Evolutionary conservation across 1,140 invertebrate species (phyloP), one percentile per base, ranked within the genome.

Genomic region (Scaptomyza pallida): DNA sequence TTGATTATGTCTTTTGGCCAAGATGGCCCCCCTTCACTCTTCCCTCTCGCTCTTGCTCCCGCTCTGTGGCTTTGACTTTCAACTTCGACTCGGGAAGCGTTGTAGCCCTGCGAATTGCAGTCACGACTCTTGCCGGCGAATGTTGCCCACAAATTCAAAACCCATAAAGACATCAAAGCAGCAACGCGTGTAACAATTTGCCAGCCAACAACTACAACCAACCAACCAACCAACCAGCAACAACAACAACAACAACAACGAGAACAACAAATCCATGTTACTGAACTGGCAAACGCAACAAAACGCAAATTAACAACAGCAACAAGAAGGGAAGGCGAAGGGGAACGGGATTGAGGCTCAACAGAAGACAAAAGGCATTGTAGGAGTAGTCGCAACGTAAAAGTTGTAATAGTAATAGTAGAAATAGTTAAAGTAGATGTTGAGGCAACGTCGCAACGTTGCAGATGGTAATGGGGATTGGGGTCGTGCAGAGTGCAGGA

Each of bases 151-250:
- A 88, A 86, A 86, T 85, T 81, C 82, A 85, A 88, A 86, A 86
- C 82, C 81, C 81, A 86, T 88, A 86, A 88, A 86, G 82, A 86
- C 81, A 86, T 86, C 81, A 86, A 86, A 86, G 73, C 80, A 89
- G 72, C 86, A 89, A 89, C 85, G 82, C 82, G 83, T 88, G 82
- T 88, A 88, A 88, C 82, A 88, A 88, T 88, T 88, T 88, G 82
- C 82, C 82, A 89, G 78, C 73, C 72, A 78, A 71, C 74, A 69
- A 47, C 69, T 71, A 63, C 64, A 71, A 56, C 62, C 23, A 56
- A 35, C 56, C 19, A 59, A 55, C 45, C 69, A 2, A 70, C 37
- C 76, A 43, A 30, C 64, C 52, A 59, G 26, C 61, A 72, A n/a
- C 59, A 51, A 30, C 33, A 67, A 54, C 70, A 78, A 52, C 63